These are phyloP conservation scores for Pocillopora meandrina DNA, from an alignment of 92 coral and sea anemone species.

Conservation along the genomic window DNA sequence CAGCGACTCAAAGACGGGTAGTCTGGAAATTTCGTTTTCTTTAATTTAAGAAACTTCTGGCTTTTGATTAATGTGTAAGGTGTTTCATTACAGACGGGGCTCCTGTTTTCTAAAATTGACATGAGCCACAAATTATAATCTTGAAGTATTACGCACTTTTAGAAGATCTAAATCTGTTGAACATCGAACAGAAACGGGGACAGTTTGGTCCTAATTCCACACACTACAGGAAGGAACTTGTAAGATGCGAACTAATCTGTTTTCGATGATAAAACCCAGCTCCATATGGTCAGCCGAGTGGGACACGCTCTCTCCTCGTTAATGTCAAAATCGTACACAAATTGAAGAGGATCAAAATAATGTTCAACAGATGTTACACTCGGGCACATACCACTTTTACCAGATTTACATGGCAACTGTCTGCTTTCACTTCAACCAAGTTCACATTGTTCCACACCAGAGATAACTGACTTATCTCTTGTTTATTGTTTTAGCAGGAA, in stretches of 20 bases:
- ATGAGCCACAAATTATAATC: constrained; percentile 38
- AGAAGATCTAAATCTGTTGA: constrained; percentile 14
- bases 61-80: constrained; percentile 7
- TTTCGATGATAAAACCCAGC: not conserved
- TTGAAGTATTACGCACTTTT: not conserved
- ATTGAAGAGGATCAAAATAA: constrained; percentile 15
- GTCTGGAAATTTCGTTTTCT: constrained; percentile 50
- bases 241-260: constrained; percentile 10
- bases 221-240: not conserved
- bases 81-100: constrained; percentile 29
- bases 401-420: not conserved
- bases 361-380: constrained; percentile 30
- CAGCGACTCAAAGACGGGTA: not conserved
- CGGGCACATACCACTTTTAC: not conserved
- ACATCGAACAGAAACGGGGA: not conserved
- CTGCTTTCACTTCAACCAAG: not conserved
- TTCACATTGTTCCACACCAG: not conserved
- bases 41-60: constrained; percentile 63
- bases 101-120: constrained; percentile 15
- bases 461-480: constrained; percentile 15
- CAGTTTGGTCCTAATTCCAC: constrained; percentile 5
- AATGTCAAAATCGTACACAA: constrained; percentile 24
- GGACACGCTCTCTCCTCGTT: constrained; percentile 28
- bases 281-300: constrained; percentile 31
- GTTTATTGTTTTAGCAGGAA: constrained; percentile 44